phyloP scores from a whole-genome alignment of 2,113 vertebrate species.

The Uria lomvia region DNA sequence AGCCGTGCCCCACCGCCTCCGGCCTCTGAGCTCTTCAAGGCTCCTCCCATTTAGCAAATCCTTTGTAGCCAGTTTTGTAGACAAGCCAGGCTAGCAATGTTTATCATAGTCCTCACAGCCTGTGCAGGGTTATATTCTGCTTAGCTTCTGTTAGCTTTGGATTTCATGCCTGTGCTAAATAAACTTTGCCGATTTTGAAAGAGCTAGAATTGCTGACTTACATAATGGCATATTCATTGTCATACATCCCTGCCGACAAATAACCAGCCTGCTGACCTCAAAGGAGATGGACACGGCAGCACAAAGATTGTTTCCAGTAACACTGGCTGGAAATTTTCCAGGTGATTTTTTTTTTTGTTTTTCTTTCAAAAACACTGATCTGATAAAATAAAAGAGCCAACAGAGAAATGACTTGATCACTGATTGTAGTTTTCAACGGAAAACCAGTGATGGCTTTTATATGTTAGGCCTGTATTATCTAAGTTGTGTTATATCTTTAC shows the following conservation, averaged over 20 bases:
- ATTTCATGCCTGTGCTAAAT: neutral
- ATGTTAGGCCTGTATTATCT: neutral
- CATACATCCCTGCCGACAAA: neutral
- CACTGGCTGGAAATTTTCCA: neutral
- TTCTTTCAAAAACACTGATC: neutral
- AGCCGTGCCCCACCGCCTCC: accelerated
- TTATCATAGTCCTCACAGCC: neutral
- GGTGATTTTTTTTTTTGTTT: neutral
- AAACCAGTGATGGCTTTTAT: neutral
- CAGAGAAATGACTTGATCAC: neutral
- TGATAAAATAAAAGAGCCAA: neutral
- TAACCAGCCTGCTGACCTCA: neutral
- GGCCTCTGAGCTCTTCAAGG: neutral
- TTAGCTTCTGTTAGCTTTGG: neutral
- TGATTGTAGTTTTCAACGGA: neutral
- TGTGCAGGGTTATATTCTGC: neutral
- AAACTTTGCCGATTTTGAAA: neutral
- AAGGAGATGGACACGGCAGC: neutral
- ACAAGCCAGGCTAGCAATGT: neutral
- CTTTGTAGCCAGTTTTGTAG: neutral
- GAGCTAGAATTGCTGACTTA: neutral
- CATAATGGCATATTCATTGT: neutral
- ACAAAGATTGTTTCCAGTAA: neutral
- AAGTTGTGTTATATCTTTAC: neutral
- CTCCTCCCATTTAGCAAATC: neutral